Conservation (phyloP, 1,140 invertebrate species). For the Drosophila bifasciata region DNA sequence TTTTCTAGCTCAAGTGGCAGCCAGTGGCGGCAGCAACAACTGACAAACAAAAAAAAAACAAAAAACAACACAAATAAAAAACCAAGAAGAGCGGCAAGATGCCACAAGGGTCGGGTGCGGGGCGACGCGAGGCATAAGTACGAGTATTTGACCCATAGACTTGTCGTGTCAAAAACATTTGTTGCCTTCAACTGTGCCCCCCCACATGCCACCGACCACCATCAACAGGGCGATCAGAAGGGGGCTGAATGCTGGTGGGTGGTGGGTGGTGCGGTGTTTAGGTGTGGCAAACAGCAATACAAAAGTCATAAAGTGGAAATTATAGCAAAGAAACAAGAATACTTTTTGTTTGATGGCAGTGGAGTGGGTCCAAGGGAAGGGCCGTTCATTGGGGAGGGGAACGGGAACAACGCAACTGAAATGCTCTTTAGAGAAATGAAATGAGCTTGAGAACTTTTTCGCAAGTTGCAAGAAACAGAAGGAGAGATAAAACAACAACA, state of each 20-base stretch:
- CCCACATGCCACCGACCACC: constrained; percentile 36
- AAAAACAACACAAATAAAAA: constrained; percentile 25
- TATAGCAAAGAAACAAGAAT: constrained; percentile 24
- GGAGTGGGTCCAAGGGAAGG: not conserved
- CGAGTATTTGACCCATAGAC: constrained; percentile 72
- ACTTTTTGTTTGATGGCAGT: not conserved
- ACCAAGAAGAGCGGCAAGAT: constrained; percentile 31
- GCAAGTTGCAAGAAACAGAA: constrained; percentile 20
- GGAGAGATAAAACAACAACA: not conserved
- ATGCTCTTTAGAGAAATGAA: constrained; percentile 53
- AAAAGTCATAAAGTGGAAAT: constrained; percentile 61
- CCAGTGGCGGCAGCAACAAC: constrained; percentile 14
- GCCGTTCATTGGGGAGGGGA: too few species aligned
- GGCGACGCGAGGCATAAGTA: constrained; percentile 1
- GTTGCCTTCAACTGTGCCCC: constrained; percentile 63
- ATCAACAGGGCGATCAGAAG: not conserved
- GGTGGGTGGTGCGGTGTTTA: constrained; percentile 15
- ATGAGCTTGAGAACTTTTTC: constrained; percentile 50
- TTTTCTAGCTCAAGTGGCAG: constrained; percentile 60
- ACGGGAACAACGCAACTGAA: constrained; percentile 22
- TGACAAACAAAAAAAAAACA: constrained; percentile 28
- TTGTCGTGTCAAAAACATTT: constrained; percentile 80
- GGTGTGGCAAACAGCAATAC: constrained; percentile 32
- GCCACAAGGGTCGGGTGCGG: not conserved
- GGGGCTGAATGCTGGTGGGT: not conserved